A percentile compares a stretch with the other conserved stretches of the same genome.
Conservation (phyloP, 2,888 invertebrate species). For the Phyto melanocephala region DNA sequence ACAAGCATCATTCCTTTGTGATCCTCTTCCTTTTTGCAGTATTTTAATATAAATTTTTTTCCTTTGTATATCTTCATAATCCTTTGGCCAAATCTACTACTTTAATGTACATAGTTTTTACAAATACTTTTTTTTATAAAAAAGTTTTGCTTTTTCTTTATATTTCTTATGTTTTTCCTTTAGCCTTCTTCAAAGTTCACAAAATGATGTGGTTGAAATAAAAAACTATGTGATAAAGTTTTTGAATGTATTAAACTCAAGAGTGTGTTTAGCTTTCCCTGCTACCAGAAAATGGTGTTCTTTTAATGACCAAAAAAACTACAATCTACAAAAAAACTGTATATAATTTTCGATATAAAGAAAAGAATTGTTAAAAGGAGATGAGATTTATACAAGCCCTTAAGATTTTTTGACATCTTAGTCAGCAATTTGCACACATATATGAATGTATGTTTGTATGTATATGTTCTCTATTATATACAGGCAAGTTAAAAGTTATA, state of each 20-base stretch:
- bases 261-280: background rate
- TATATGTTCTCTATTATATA: no score
- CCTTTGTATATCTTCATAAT: background rate
- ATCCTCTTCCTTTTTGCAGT: background rate
- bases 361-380: background rate
- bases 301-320: background rate
- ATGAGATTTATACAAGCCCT: background rate
- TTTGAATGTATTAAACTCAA: background rate
- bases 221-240: slow-evolving; percentile 8
- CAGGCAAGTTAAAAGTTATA: no score
- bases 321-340: background rate
- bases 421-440: background rate
- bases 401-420: background rate
- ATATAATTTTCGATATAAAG: background rate
- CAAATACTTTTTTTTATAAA: background rate
- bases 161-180: background rate
- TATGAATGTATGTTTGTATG: background rate
- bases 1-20: slow-evolving; percentile 9
- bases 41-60: background rate
- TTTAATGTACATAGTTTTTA: background rate
- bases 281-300: background rate
- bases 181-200: background rate
- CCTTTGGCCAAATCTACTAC: background rate
- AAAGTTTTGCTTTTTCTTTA: background rate
- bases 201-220: background rate